Evolutionary conservation across 2,888 invertebrate genomes (phyloP), one percentile per base, ranked within the genome.

Genomic region (Drosophila planitibia): DNA sequence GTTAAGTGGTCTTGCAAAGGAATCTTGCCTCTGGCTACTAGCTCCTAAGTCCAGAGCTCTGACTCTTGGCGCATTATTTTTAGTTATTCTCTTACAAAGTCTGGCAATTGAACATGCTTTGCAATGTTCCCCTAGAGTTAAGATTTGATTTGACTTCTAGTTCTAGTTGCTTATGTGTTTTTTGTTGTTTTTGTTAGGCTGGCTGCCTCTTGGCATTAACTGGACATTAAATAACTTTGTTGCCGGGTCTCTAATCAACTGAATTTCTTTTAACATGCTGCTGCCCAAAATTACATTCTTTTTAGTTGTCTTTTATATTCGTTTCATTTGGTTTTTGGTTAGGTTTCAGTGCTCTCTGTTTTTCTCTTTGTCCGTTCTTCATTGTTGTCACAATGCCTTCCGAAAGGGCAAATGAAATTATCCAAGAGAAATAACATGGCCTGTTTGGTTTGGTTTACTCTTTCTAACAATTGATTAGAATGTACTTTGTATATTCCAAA

Each of bases 211-310:
- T 74, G 75, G 77, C 83, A 68, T 76, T 83, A 88, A 83, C 84
- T 85, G 86, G 70, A 85, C 81, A 85, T 84, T 84, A 84, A 83
- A 74, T 76, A 78, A 74, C 81, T 85, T 81, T 81, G 83, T 81
- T 79, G 78, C 70, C 51, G 64, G 60, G 51, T 47, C 51, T 63
- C 64, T 67, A 78, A 78, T 78, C 72, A 80, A 61, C 10, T 32
- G 57, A 62, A 60, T 54, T 63, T 60, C 62, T 49, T 60, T 51
- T 35, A 55, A 51, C 54, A 62, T 67, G 57, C 39, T 77, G 57
- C 44, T 66, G 54, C 41, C 58, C 53, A 44, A 53, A 80, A 76
- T 72, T 76, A 69, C 30, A 63, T 66, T 66, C 57, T 51, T 49
- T 75, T 69, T 54, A 54, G 63, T 70, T 75, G 60, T 19, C 57